phyloP scores from a whole-genome alignment of 2,113 vertebrate species.

The Sminthopsis crassicaudata region DNA sequence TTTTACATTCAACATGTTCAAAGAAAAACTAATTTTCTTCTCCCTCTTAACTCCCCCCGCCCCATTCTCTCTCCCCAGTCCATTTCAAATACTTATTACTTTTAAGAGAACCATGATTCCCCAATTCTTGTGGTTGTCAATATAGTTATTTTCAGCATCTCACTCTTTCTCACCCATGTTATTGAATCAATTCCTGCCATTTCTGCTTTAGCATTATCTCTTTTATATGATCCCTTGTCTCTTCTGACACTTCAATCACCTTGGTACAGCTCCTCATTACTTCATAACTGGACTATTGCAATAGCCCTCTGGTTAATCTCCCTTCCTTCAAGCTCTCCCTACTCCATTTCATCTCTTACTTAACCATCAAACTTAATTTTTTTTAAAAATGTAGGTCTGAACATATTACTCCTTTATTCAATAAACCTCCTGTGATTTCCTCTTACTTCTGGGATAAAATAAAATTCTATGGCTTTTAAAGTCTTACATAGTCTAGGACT shows the following conservation, averaged over 20 bases:
- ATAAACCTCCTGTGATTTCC: neutral
- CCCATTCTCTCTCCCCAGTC: neutral
- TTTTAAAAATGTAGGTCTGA: neutral
- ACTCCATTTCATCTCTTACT: neutral
- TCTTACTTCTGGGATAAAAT: neutral
- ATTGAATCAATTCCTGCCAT: neutral
- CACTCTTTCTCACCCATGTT: neutral
- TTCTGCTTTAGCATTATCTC: neutral
- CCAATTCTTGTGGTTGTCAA: neutral
- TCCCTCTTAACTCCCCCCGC: neutral
- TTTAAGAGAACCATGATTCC: neutral
- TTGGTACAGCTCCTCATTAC: neutral
- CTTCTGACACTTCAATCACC: neutral
- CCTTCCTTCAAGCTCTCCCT: neutral
- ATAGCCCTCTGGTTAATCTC: neutral
- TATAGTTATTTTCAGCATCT: neutral
- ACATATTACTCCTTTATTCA: neutral
- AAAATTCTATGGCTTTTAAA: neutral
- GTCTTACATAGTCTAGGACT: neutral
- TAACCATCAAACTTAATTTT: neutral
- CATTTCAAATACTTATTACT: neutral
- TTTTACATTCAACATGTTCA: neutral
- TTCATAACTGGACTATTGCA: neutral
- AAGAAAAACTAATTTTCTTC: neutral
- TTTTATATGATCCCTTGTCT: neutral